Evolutionary conservation across 2,888 invertebrate genomes (phyloP), one percentile per base, ranked within the genome.

Genomic region (Panzeria rudis): DNA sequence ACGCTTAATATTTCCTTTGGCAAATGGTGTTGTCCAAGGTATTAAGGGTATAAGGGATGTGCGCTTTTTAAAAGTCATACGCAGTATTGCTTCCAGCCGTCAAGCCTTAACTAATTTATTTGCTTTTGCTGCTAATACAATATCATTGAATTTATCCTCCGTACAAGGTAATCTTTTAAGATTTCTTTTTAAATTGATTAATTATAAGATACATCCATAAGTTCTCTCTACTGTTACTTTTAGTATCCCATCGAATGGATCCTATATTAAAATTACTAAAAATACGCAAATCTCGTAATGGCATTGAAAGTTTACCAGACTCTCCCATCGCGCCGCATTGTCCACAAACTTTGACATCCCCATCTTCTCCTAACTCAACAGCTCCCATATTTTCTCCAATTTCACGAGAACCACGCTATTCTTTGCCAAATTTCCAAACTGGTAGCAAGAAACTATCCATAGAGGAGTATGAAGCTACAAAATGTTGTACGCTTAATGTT

Each of bases 111-210:
- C 92, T 69, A 92, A 92, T 88, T 84, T 92, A 85, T 86, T 93
- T 47, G 92, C 92, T 9, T 92, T 90, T 88, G 92, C 92, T 3
- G 92, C 92, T 15, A 93, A 92, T 83, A 92, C 91, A 6, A 90
- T 93, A 78, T 93, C 92, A 32, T 84, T 92, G 87, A 91, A 92
- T 83, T 87, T 92, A 71, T 92, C 92, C 23, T 91, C 92, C 0
- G 92, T 92, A 41, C 93, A 93, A 89, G 92, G 93, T 92, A 86
- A 23, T n/a, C 0, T 9, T 20, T 20, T 50, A 13, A 32, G 8
- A 29, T 71, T 32, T 25, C 54, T 7, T 25, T 15, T 15, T 3
- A 1, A 25, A 20, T 66, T 17, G 11, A 32, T 0, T 11, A 9
- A 11, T 11, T 23, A 0, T 52, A 52, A 52, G 11, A 38, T 38